These are phyloP conservation scores for Aegypius monachus DNA, from an alignment of 2,113 vertebrate species.

Conservation along the genomic window DNA sequence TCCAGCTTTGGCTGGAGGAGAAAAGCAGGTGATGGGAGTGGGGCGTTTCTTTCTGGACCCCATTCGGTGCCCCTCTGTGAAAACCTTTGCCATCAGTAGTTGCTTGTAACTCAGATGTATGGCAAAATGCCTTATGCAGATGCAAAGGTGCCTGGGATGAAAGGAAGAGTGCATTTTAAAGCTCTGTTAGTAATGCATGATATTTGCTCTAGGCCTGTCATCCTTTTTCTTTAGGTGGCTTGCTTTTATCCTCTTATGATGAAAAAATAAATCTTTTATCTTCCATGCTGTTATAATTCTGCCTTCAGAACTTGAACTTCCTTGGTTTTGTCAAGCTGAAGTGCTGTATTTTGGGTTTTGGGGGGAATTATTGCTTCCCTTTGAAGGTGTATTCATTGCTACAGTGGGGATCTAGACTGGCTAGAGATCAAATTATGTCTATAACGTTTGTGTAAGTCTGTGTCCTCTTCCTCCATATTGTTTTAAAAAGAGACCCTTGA, in stretches of 20 bases:
- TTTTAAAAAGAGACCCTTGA: neutral
- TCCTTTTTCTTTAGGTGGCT: neutral
- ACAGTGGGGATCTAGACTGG: neutral
- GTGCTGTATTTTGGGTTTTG: neutral
- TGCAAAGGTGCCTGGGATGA: neutral
- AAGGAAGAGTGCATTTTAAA: neutral
- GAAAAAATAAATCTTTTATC: neutral
- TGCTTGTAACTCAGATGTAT: neutral
- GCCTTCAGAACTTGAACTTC: neutral
- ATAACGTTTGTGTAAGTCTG: neutral
- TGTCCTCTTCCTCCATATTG: neutral
- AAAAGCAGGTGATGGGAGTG: neutral
- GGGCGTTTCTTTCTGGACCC: neutral
- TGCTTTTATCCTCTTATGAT: neutral
- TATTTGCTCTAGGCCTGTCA: neutral
- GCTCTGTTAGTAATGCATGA: neutral
- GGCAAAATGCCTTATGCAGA: neutral
- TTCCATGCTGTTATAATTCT: neutral
- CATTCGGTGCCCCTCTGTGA: neutral
- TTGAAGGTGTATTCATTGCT: neutral
- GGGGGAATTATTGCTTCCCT: neutral
- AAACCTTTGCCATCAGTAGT: neutral
- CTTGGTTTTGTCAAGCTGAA: neutral
- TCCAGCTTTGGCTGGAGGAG: neutral
- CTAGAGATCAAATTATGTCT: neutral